Base-by-base conservation (phyloP, 2,797 vertebrate species). In the Champsocephalus esox region DNA sequence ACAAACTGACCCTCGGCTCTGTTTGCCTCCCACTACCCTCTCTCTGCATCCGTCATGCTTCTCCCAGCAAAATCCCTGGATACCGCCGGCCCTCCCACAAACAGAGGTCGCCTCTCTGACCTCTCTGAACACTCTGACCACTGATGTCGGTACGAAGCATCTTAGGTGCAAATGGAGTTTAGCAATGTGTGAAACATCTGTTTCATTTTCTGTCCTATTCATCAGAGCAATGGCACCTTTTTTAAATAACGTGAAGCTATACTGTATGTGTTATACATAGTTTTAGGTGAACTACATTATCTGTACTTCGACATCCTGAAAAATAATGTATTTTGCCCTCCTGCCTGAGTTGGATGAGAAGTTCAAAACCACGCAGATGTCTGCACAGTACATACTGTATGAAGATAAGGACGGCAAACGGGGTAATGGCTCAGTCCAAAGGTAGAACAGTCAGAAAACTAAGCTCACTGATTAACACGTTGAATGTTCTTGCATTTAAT, bases 1-100 rank as follows among this genome's bases (percentile, higher is more conserved):
- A 94, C 92, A 92, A 89, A 90, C 89, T 70, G 80, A 88, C 84
- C 84, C 71, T 81, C 50, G 14, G 73, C 74, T 88, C 77, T 92
- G 81, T 93, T 93, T 91, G 89, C 87, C 84, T 88, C 81, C 48
- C 28, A 77, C 67, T 69, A 82, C 88, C 84, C 81, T 89, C 71
- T 80, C 79, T 70, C 72, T 28, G 66, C 68, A 73, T 88, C 77
- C 41, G 13, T 63, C 45, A 12, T 60, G 77, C 75, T 70, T 84
- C 67, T 80, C 43, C 43, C 68, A 84, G 85, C 68, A 80, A 87
- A 80, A 82, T 76, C 83, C 88, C 48, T 63, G 88, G 86, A 91
- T 70, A 89, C 80, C 34, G 56, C 17, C 3, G 2, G 51, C 41
- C 78, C 70, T 70, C 73, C 79, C 58, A 72, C 70, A 85, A 88